Evolutionary conservation across 2,113 vertebrate genomes (phyloP), one percentile per base, ranked within the genome.

Genomic region (Trinectes maculatus): DNA sequence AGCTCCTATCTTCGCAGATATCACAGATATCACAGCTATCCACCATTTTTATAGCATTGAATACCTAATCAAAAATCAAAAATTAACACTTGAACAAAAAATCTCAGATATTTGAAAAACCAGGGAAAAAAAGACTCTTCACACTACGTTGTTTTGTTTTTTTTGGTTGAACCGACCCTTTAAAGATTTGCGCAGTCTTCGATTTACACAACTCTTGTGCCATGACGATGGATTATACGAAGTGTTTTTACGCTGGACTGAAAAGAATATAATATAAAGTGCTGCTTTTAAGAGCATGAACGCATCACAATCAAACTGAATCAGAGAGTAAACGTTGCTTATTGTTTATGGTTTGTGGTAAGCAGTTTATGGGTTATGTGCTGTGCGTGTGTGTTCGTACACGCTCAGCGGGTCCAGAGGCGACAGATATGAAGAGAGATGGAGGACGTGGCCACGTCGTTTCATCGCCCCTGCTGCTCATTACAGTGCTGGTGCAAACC

Each of bases 401-500:
- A 11, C 39, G 62, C 74, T 63, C 77, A 63, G 70, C 56, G 56
- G 58, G 43, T 69, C 21, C 34, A 40, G 25, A 53, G 34, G 58
- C 74, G 51, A 64, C 51, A 42, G 74, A 80, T 55, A 84, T 79
- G 74, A 84, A 81, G 77, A 83, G 74, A 79, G 75, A 28, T 5
- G 3, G 39, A 74, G 53, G 56, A 81, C 48, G 69, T 73, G 72
- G 67, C 54, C 52, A 59, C 37, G 7, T 44, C 36, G 61, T 77
- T 51, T 70, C 68, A 71, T n/a, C n/a, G n/a, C 39, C 58, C 43
- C 57, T 57, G 82, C 85, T 87, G 80, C 82, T 89, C 77, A 78
- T 85, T 79, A 64, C 55, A n/a, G n/a, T 72, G 63, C 42, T 78
- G 85, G 74, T 83, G 80, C 86, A 85, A 81, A 86, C 84, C 78